Evolutionary conservation across 2,888 invertebrate species (phyloP), one percentile per base, ranked within the genome.

Genomic region (Bombyx huttoni): DNA sequence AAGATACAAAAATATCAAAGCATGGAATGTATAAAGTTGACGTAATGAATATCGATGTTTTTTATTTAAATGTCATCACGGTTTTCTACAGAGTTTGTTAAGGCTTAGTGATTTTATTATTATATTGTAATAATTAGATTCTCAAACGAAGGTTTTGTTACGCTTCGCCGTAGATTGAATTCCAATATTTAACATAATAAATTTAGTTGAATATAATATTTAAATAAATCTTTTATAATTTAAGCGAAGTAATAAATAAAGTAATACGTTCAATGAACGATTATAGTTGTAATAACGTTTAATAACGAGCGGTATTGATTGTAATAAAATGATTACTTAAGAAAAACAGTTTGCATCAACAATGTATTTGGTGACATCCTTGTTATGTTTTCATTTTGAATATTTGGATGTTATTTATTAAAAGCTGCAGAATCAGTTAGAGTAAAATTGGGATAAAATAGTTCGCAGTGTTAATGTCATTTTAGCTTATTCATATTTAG

Each of bases 91-190:
- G 62, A 60, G 68, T 69, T 70, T 72, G 62, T 60, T 59, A 80
- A 77, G 75, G 74, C 75, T 76, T 81, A 82, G 84, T 84, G 82
- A 83, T 83, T 78, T 60, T 62, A 63, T 50, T 68, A 66, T 8
- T 40, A 40, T 24, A 24, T 24, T 24, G 5, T 1, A 24, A 24
- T 24, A 40, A 58, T 76, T 80, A 81, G 77, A 78, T 80, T 84
- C 78, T 83, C 78, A 80, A 74, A 73, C 67, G 64, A 71, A 77
- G 78, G 73, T 72, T 77, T 74, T 69, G 74, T 79, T 80, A 81
- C 77, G 82, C 79, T 84, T 82, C 67, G 73, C 78, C 71, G 68
- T 81, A 79, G 74, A 61, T 62, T 77, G 80, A 72, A 70, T 70
- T 74, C 70, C 71, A 70, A 73, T 78, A 76, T 75, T 71, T 68